Percentiles rank a stretch among this genome's conserved stretches.
phyloP scores from a whole-genome alignment of 2,113 vertebrate genomes.

The Vidua macroura region DNA sequence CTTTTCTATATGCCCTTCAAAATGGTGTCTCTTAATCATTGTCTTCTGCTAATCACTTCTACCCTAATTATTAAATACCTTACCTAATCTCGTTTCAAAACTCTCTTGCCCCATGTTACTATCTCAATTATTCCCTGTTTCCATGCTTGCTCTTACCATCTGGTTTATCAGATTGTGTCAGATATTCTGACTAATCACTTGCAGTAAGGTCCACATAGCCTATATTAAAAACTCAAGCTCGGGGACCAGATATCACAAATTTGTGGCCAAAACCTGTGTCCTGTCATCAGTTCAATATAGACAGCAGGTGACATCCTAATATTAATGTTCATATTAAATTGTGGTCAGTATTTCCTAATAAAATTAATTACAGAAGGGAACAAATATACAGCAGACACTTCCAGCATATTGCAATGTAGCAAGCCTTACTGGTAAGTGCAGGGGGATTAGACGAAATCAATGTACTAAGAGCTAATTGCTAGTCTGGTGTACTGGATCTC shows the following conservation, averaged over 20 bases:
- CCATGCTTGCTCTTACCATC: background rate
- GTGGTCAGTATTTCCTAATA: background rate
- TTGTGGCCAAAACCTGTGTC: background rate
- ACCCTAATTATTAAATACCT: background rate
- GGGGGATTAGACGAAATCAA: background rate
- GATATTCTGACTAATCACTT: background rate
- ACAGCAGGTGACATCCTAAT: background rate
- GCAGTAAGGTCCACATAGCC: background rate
- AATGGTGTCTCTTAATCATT: conserved; percentile 7
- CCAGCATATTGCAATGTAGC: background rate
- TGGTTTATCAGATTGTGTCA: conserved; percentile 12
- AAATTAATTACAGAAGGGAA: background rate
- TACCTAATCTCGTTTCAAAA: background rate
- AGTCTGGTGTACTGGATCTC: background rate
- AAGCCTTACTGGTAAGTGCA: background rate
- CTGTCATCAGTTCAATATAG: background rate
- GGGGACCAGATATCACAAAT: background rate
- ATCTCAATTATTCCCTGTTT: background rate
- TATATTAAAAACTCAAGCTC: background rate
- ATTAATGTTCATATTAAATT: background rate
- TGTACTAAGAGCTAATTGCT: background rate
- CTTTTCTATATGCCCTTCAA: conserved; percentile 44
- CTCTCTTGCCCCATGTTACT: background rate
- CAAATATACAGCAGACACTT: background rate
- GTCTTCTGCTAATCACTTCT: background rate